A percentile compares a stretch with the other conserved stretches of the same genome.
phyloP scores from a whole-genome alignment of 2,888 invertebrate species.

The Parascotia fuliginaria region DNA sequence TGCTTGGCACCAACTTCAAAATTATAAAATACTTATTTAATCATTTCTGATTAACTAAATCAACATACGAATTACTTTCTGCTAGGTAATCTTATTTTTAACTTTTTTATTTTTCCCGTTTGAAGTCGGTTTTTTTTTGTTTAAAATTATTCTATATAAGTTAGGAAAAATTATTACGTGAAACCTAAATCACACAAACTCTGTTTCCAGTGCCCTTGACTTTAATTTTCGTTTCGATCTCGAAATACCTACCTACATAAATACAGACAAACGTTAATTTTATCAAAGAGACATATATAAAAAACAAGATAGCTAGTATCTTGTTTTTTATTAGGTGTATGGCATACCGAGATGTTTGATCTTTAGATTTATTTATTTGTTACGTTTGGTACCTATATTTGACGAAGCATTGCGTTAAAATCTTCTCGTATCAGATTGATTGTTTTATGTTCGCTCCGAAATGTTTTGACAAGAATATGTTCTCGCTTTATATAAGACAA shows the following conservation, averaged over 20 bases:
- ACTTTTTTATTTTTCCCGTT: no score
- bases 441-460: slow-evolving; percentile 3
- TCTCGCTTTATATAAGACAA: slow-evolving; percentile 1
- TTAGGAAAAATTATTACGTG: background rate
- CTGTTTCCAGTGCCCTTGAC: background rate
- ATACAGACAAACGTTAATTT: background rate
- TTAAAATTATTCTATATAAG: background rate
- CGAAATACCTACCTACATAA: no score
- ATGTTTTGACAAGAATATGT: slow-evolving; percentile 15
- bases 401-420: background rate
- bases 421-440: slow-evolving; percentile 15
- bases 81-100: no score
- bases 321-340: slow-evolving; percentile 17
- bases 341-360: slow-evolving; percentile 17
- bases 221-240: background rate
- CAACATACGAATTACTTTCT: no score
- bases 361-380: slow-evolving; percentile 26
- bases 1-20: no score
- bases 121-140: no score
- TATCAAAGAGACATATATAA: slow-evolving; percentile 31
- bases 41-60: no score
- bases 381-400: background rate
- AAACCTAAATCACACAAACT: background rate
- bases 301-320: no score
- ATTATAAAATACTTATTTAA: no score